A percentile compares a stretch with the other conserved stretches of the same genome.
These are phyloP conservation scores for Euzetes globulus DNA, from an alignment of 2,888 invertebrate genomes.

Conservation along the genomic window DNA sequence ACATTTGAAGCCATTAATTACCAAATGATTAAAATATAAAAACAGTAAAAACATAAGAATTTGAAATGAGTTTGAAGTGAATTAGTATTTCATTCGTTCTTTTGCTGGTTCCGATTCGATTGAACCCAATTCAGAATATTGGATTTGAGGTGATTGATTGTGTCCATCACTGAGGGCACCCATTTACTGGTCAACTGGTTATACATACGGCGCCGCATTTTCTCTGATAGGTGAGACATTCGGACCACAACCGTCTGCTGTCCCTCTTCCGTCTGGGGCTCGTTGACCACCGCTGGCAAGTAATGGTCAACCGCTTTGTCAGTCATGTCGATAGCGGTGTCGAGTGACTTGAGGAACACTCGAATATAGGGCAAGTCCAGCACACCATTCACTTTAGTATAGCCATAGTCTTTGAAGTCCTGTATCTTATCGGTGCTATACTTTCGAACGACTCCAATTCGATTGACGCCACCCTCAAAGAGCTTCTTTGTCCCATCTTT, in stretches of 20 bases:
- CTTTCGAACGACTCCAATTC: slow-evolving; percentile 14
- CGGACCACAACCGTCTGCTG: slow-evolving; percentile 10
- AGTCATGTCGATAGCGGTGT: slow-evolving; percentile 29
- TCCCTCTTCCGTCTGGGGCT: neutral
- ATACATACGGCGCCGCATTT: slow-evolving; percentile 23
- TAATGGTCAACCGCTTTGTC: slow-evolving; percentile 30
- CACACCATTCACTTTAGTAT: slow-evolving; percentile 27
- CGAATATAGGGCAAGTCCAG: neutral
- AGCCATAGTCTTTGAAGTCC: slow-evolving; percentile 19
- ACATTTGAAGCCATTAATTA: too few species aligned
- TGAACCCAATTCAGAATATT: neutral
- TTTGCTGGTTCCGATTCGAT: neutral
- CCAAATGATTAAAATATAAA: neutral
- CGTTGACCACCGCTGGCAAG: slow-evolving; percentile 2
- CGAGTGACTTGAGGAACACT: slow-evolving; percentile 25
- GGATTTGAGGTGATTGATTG: neutral
- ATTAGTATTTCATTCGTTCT: neutral
- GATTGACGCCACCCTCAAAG: neutral
- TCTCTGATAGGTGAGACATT: slow-evolving; percentile 21
- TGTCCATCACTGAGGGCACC: neutral
- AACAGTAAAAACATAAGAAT: neutral
- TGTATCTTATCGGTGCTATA: slow-evolving; percentile 22
- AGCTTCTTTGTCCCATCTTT: slow-evolving; percentile 17
- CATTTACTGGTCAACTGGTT: slow-evolving; percentile 27
- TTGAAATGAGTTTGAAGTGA: neutral